A percentile compares a stretch with the other conserved stretches of the same genome.
phyloP scores from a whole-genome alignment of 2,797 vertebrate species.

The Takifugu rubripes region DNA sequence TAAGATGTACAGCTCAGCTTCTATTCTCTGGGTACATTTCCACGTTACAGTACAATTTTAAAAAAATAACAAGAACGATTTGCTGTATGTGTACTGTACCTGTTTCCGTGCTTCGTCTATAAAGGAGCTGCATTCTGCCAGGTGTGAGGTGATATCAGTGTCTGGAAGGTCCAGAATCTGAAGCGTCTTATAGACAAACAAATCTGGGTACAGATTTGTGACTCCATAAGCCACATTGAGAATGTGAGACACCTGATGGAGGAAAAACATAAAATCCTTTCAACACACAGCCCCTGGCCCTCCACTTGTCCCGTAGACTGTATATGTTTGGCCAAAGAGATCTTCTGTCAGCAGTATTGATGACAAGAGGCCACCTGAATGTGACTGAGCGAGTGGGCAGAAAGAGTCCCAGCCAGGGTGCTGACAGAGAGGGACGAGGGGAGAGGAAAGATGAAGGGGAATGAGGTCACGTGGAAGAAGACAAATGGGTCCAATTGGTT shows the following conservation, averaged over 20 bases:
- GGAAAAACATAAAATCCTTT: conserved; percentile 12
- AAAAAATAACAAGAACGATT: not conserved
- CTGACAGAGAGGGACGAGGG: conserved; percentile 1
- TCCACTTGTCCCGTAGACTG: conserved; percentile 19
- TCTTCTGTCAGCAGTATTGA: conserved; percentile 43
- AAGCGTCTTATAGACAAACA: conserved; percentile 83
- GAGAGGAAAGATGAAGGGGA: not conserved
- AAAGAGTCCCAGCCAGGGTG: not conserved
- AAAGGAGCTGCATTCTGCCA: conserved; percentile 87
- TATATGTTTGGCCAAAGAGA: conserved; percentile 13
- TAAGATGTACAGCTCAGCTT: too few species aligned
- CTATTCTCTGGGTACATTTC: too few species aligned
- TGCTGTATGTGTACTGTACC: conserved; percentile 62
- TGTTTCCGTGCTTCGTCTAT: conserved; percentile 82
- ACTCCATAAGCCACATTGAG: conserved; percentile 91
- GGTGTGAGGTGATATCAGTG: conserved; percentile 82
- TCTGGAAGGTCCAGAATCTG: conserved; percentile 91
- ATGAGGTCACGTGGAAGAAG: conserved; percentile 20
- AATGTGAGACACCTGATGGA: conserved; percentile 87
- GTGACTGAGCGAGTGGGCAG: conserved; percentile 33
- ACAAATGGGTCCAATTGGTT: conserved; percentile 57
- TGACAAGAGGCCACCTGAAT: conserved; percentile 39
- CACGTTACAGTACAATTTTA: not conserved
- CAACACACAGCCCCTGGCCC: conserved; percentile 28
- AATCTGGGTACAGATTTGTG: conserved; percentile 81